A percentile compares a stretch with the other conserved stretches of the same genome.
These are phyloP conservation scores for Helicoverpa assulta DNA, from an alignment of 2,888 invertebrate genomes.

Conservation along the genomic window DNA sequence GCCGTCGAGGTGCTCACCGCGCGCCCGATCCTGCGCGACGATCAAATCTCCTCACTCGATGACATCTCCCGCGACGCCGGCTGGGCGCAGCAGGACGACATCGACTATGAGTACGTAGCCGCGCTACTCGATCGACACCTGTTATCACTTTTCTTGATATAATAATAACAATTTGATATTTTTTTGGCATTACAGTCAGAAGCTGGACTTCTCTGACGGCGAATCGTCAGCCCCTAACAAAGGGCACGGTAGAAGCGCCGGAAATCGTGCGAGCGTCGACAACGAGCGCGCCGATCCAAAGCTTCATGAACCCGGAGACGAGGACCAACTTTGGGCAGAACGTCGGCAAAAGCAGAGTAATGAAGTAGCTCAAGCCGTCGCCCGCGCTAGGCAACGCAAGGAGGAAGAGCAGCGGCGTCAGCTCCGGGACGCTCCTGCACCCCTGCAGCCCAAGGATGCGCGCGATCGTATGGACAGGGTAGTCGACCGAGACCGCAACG, in stretches of 20 bases:
- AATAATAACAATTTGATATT: not conserved
- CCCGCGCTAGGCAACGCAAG: constrained; percentile 95
- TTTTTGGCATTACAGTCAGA: constrained; percentile 91
- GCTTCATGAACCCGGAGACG: constrained; percentile 82
- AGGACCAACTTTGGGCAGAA: constrained; percentile 92
- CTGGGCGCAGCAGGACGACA: constrained; percentile 98
- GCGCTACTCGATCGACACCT: not conserved
- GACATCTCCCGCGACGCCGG: constrained; percentile 97
- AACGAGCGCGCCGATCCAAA: constrained; percentile 82
- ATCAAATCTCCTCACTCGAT: constrained; percentile 97
- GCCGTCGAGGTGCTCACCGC: constrained; percentile 92
- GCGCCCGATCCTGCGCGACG: constrained; percentile 97
- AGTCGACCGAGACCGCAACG: constrained; percentile 76
- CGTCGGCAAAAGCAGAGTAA: constrained; percentile 92
- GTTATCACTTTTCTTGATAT: not conserved
- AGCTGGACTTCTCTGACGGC: constrained; percentile 98
- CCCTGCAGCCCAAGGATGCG: constrained; percentile 71
- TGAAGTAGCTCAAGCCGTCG: constrained; percentile 94
- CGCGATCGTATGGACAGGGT: constrained; percentile 72
- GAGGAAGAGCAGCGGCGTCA: constrained; percentile 96
- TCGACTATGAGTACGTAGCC: constrained; percentile 95
- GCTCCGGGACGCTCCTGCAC: constrained; percentile 80
- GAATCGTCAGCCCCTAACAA: constrained; percentile 89
- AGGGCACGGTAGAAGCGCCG: constrained; percentile 75
- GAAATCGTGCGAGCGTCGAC: constrained; percentile 77